Conservation (phyloP, 2,888 invertebrate genomes). For the Drosophila dives region DNA sequence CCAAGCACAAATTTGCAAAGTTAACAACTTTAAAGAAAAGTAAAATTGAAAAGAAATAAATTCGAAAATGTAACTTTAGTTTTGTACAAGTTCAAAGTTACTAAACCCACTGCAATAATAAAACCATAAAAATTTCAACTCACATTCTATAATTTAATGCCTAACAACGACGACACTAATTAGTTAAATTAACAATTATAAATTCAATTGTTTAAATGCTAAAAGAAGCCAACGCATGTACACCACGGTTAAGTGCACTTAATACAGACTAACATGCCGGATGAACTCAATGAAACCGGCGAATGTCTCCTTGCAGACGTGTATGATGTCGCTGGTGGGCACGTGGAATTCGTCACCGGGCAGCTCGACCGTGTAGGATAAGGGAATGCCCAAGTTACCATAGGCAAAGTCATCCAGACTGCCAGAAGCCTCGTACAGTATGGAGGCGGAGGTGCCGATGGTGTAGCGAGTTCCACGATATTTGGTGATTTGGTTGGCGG, state of each 20-base stretch:
- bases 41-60: neutral
- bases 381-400: slow-evolving; percentile 86
- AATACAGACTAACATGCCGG: slow-evolving; percentile 83
- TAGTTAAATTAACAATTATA: slow-evolving; percentile 79
- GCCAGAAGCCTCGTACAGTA: slow-evolving; percentile 87
- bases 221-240: slow-evolving; percentile 19
- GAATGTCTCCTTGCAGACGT: slow-evolving; percentile 84
- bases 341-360: slow-evolving; percentile 86
- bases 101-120: neutral
- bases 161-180: slow-evolving; percentile 71
- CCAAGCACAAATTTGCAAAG: neutral
- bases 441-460: slow-evolving; percentile 86
- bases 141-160: slow-evolving; percentile 61
- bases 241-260: slow-evolving; percentile 11
- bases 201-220: slow-evolving; percentile 72
- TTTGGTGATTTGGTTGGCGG: slow-evolving; percentile 83
- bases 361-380: slow-evolving; percentile 88
- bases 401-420: slow-evolving; percentile 89
- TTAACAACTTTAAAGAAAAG: neutral
- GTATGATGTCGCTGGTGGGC: slow-evolving; percentile 81
- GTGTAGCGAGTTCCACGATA: slow-evolving; percentile 85
- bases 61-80: neutral
- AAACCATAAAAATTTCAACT: slow-evolving; percentile 12
- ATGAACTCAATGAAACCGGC: slow-evolving; percentile 84
- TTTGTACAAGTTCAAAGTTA: neutral